Conservation (phyloP, 2,113 vertebrate genomes). For the Zapus hudsonius region DNA sequence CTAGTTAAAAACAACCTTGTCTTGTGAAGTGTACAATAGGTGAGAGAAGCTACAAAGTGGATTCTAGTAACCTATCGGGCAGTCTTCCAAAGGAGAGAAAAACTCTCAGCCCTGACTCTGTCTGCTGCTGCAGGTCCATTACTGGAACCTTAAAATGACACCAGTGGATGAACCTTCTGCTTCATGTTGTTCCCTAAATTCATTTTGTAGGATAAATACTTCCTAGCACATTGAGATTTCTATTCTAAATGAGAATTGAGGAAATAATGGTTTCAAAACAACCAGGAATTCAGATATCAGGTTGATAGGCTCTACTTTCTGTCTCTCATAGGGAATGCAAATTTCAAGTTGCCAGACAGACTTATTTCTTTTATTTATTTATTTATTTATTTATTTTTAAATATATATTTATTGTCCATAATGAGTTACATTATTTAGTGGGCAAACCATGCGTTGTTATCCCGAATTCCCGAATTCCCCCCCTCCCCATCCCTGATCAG, state of each 20-base stretch:
- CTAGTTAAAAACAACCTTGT: not conserved
- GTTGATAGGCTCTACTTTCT: not conserved
- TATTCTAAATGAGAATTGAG: not conserved
- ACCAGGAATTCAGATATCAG: slow-evolving; percentile 13
- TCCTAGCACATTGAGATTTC: not conserved
- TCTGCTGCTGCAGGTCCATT: not conserved
- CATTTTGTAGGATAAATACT: not conserved
- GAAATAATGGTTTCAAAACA: not conserved
- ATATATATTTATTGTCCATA: too few species aligned
- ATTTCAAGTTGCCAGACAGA: slow-evolving; percentile 12
- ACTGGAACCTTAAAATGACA: not conserved
- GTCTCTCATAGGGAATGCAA: not conserved
- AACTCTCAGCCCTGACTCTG: not conserved
- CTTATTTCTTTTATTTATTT: slow-evolving; percentile 9
- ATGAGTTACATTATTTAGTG: too few species aligned
- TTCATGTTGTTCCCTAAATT: not conserved
- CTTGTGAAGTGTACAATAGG: not conserved
- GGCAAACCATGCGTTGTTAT: too few species aligned
- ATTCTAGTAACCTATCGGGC: not conserved
- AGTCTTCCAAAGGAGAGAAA: not conserved
- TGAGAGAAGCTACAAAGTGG: not conserved
- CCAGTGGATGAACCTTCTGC: not conserved
- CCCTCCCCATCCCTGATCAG: too few species aligned
- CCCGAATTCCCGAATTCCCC: too few species aligned
- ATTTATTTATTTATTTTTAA: too few species aligned